phyloP scores from a whole-genome alignment of 1,140 invertebrate genomes.

The Cyclina sinensis region DNA sequence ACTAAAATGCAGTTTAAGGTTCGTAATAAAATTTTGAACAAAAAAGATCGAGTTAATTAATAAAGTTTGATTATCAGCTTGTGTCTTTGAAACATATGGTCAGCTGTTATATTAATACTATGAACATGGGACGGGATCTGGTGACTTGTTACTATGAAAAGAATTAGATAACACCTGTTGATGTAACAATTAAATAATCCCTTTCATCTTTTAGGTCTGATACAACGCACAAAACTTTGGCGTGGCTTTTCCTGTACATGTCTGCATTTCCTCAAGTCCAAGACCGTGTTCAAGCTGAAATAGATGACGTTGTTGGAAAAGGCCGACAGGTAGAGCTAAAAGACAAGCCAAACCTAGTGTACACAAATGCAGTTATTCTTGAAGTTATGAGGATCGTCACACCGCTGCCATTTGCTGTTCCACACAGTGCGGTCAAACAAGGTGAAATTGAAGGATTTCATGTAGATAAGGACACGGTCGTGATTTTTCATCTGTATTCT shows the following conservation, averaged over 20 bases:
- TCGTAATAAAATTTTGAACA: no score
- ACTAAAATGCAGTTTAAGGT: no score
- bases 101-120: no score
- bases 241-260: not conserved
- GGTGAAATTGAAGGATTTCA: not conserved
- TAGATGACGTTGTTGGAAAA: slow-evolving; percentile 1
- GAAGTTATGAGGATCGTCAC: not conserved
- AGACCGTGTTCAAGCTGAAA: not conserved
- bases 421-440: not conserved
- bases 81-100: no score
- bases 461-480: slow-evolving; percentile 15
- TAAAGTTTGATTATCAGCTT: no score
- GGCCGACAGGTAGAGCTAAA: not conserved
- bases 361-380: slow-evolving; percentile 2
- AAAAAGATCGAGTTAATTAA: no score
- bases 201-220: not conserved
- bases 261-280: not conserved
- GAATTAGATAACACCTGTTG: no score
- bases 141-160: no score
- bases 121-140: no score
- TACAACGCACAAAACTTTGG: slow-evolving; percentile 14
- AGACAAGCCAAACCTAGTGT: not conserved
- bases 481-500: slow-evolving; percentile 23
- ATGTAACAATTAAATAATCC: no score
- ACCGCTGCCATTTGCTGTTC: not conserved